Base-by-base conservation (phyloP, 1,140 invertebrate species). In the Pseudomyrmex pallidus region DNA sequence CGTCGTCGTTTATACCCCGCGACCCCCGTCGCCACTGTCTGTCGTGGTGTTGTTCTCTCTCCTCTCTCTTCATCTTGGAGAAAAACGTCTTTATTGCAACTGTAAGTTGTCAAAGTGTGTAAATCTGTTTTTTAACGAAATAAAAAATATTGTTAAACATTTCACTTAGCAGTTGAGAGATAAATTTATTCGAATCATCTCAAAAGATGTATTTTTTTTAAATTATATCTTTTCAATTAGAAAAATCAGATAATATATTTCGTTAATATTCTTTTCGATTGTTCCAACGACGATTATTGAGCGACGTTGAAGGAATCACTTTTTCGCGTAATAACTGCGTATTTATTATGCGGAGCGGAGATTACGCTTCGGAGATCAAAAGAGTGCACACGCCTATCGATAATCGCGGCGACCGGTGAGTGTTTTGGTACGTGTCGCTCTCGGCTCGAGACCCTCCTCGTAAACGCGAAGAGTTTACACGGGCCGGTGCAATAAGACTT, bases 401-500 rank as follows among this genome's bases (percentile, higher is more conserved):
- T 80, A 80, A 84, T 35, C 35, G 73, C 83, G 56, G 15, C 77
- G 52, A 74, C n/a, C 56, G 35, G 77, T 87, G 85, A 87, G 88
- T 89, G 76, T 85, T 73, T 89, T 80, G 88, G 83, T 88, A 85
- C 85, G 76, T 63, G 70, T 82, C 85, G 83, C 85, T 86, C 87
- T 46, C 54, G 85, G 87, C 0, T 72, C 59, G 74, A 70, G 20
- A 52, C 48, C 74, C 72, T 67, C 61, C 76, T 85, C 86, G 82
- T 86, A 83, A 74, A 84, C 87, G 89, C 86, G 82, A 73, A 84
- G 76, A 70, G 84, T 73, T 87, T 89, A 83, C 85, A 90, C 88
- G 84, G 35, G 90, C 88, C 89, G 84, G 90, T 88, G 88, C 85
- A 91, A 86, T 89, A 82, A 90, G 85, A 87, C 82, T 82, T 90